Percentiles rank a stretch among this genome's conserved stretches.
Evolutionary conservation across 2,888 invertebrate genomes (phyloP).

Genomic region (Hololepta plana): DNA sequence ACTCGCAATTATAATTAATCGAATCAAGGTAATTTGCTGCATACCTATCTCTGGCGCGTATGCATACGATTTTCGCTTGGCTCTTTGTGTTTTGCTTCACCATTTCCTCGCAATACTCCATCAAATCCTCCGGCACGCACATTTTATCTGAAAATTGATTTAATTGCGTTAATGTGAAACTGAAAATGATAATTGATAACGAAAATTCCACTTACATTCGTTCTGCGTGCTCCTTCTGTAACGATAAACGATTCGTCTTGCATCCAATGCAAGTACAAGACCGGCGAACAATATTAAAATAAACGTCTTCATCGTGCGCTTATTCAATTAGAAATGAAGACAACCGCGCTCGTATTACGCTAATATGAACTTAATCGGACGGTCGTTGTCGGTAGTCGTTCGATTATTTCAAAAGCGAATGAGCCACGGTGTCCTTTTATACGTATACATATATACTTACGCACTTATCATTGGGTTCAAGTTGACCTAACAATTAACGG

Average conservation of each 20-base stretch:
- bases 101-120: slow-evolving; percentile 49
- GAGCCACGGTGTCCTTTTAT: no score
- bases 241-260: slow-evolving; percentile 8
- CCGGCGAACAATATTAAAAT: slow-evolving; percentile 2
- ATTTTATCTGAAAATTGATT: slow-evolving; percentile 39
- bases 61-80: slow-evolving; percentile 40
- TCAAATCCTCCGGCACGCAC: slow-evolving; percentile 49
- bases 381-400: no score
- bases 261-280: slow-evolving; percentile 7
- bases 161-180: no score
- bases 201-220: slow-evolving; percentile 14
- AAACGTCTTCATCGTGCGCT: background rate
- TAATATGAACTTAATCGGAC: no score
- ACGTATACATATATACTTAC: no score
- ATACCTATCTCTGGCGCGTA: slow-evolving; percentile 54
- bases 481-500: no score
- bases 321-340: no score
- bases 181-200: no score
- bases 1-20: background rate
- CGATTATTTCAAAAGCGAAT: no score
- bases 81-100: slow-evolving; percentile 38
- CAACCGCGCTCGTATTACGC: no score
- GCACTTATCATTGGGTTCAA: no score
- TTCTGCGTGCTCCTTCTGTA: slow-evolving; percentile 9
- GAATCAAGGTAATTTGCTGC: background rate